Percentiles rank a stretch among this genome's conserved stretches.
Evolutionary conservation across 2,888 invertebrate genomes (phyloP).

Genomic region (Philereme transversata): DNA sequence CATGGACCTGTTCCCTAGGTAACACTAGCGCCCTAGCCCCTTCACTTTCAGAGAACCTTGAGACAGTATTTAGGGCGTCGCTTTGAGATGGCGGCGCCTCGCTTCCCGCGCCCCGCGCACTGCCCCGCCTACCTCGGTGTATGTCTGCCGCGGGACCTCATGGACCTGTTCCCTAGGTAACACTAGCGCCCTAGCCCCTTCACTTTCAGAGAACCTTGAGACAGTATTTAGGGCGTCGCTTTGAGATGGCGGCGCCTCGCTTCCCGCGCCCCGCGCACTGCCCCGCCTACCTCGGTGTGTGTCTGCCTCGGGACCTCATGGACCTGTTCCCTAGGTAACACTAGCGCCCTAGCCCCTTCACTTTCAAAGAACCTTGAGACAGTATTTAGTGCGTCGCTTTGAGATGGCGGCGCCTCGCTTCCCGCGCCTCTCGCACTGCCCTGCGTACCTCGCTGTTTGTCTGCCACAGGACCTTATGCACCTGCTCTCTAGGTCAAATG

Average conservation of each 20-base stretch:
- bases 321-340: constrained; percentile 85
- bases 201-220: neutral
- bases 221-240: neutral
- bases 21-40: neutral
- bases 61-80: too few relatives aligned
- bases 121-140: constrained; percentile 87
- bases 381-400: neutral
- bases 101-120: constrained; percentile 33
- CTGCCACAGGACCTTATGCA: constrained; percentile 84
- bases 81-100: constrained; percentile 22
- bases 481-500: constrained; percentile 83
- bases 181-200: neutral
- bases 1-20: constrained; percentile 86
- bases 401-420: constrained; percentile 27
- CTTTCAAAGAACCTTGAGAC: neutral
- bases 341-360: neutral
- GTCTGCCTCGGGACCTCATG: constrained; percentile 83
- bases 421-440: constrained; percentile 37
- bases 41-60: too few relatives aligned
- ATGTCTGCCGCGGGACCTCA: constrained; percentile 84
- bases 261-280: constrained; percentile 36
- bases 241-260: constrained; percentile 24
- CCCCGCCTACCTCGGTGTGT: constrained; percentile 87
- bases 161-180: constrained; percentile 86
- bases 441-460: constrained; percentile 88